Evolutionary conservation across 2,888 invertebrate genomes (phyloP), one percentile per base, ranked within the genome.

Genomic region (Unio pictorum): DNA sequence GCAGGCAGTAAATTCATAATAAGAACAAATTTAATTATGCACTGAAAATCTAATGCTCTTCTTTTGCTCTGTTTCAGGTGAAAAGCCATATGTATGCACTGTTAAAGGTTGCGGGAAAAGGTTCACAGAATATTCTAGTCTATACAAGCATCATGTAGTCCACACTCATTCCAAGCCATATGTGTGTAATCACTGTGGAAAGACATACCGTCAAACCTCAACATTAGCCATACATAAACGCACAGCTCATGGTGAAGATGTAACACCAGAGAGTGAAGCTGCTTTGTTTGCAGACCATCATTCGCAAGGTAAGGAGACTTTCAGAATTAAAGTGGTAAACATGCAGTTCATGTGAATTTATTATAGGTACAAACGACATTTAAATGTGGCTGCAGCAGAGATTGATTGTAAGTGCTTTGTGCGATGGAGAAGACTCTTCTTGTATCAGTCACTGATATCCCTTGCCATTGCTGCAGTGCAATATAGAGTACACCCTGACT

Each of bases 111-210:
- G 94, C 87, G 92, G 92, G 30, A 93, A 93, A 84, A 90, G 93
- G 63, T 94, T 94, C 82, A 94, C 94, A 1, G 94, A 94, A 86
- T 94, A 94, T 86, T 93, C 93, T 65, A 93, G 93, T 79, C 91
- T 94, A 26, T 93, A 93, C 86, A 94, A 94, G 84, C 94, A 94
- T 86, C 92, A 93, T 80, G 90, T 92, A 57, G 93, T 91, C 7
- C 94, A 94, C 86, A 92, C 93, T 34, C 92, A 92, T 66, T 90
- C 91, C 72, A 92, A 92, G 81, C 92, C 92, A 5, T 93, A 92
- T 78, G 90, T 91, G 63, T 94, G 93, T 81, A 90, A 91, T 74
- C 89, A 92, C 70, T 94, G 93, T 84, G 91, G 91, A 3, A 92
- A 92, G 78, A 91, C 91, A 64, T 93, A 93, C 75, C 90, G 93